Conservation (phyloP, 2,113 vertebrate genomes). For the Theristicus caerulescens region DNA sequence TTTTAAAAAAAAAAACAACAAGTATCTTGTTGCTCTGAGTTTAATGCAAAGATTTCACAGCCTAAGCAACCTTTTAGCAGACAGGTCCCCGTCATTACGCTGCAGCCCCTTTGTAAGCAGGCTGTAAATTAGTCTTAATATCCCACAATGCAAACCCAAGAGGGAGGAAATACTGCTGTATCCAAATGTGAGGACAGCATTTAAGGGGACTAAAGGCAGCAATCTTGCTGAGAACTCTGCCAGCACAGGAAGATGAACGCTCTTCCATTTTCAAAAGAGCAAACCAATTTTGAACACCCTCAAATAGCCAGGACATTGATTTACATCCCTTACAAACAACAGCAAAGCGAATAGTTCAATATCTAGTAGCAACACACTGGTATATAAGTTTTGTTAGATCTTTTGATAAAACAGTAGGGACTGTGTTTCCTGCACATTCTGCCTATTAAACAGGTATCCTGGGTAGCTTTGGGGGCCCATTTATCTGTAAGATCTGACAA, state of each 20-base stretch:
- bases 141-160: not conserved
- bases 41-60: not conserved
- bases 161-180: not conserved
- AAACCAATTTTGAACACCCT: not conserved
- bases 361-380: not conserved
- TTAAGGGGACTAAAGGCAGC: not conserved
- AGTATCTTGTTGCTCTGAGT: not conserved
- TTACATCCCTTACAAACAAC: not conserved
- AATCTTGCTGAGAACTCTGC: not conserved
- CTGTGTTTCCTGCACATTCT: not conserved
- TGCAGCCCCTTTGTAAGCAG: not conserved
- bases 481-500: not conserved
- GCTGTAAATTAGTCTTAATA: not conserved
- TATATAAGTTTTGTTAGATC: not conserved
- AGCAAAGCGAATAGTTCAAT: not conserved
- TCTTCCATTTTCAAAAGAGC: not conserved
- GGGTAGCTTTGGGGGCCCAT: not conserved
- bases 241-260: not conserved
- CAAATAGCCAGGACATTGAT: not conserved
- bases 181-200: not conserved
- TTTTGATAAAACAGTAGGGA: not conserved
- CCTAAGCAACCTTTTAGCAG: not conserved
- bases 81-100: accelerated
- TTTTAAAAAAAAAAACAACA: not conserved
- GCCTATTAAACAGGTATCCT: not conserved